These are phyloP conservation scores for Notothenia coriiceps DNA, from an alignment of 2,113 vertebrate genomes.

Conservation along the genomic window DNA sequence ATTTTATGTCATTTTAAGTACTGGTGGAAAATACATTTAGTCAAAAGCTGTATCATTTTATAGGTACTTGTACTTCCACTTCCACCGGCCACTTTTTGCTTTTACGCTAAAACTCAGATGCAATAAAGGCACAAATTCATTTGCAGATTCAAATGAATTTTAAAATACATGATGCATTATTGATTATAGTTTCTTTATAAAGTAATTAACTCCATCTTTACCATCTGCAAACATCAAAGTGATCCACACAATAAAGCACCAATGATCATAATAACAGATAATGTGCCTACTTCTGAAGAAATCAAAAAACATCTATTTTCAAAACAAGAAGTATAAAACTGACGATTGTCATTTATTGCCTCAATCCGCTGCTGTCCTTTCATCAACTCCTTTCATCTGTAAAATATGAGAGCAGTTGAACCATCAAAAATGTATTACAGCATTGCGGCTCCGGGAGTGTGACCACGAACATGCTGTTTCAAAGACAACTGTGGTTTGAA, in stretches of 20 bases:
- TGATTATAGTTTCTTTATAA: too few relatives aligned
- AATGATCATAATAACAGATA: too few relatives aligned
- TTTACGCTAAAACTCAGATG: background rate
- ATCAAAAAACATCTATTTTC: too few relatives aligned
- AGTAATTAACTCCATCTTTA: too few relatives aligned
- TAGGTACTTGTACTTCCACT: background rate
- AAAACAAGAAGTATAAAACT: background rate
- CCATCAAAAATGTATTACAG: constrained; percentile 15
- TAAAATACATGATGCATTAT: too few relatives aligned
- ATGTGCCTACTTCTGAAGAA: too few relatives aligned
- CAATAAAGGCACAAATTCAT: too few relatives aligned
- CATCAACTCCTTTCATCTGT: background rate
- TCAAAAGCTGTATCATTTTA: background rate
- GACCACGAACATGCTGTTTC: background rate
- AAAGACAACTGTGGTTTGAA: constrained; percentile 21
- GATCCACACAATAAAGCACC: too few relatives aligned
- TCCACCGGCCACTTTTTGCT: background rate
- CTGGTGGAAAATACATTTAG: background rate
- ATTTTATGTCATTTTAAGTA: background rate
- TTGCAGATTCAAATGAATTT: too few relatives aligned
- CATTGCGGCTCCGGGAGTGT: background rate
- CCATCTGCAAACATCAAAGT: too few relatives aligned
- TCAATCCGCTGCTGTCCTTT: background rate
- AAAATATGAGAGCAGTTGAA: constrained; percentile 2
- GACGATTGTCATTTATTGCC: background rate